A percentile compares a stretch with the other conserved stretches of the same genome.
phyloP scores from a whole-genome alignment of 2,113 vertebrate genomes.

The Diphyllodes magnificus region DNA sequence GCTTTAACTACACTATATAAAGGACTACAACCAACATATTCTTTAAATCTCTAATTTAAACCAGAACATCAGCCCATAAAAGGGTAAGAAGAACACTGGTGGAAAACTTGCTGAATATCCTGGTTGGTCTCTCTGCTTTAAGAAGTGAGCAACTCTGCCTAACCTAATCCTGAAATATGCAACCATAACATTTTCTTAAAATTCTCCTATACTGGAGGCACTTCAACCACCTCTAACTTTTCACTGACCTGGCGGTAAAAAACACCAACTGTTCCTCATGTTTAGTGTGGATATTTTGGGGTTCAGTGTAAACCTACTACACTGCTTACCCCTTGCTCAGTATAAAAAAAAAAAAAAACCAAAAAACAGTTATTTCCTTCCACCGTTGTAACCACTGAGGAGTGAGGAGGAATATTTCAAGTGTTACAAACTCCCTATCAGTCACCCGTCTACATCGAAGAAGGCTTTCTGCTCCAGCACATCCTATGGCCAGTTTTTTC shows the following conservation, averaged over 20 bases:
- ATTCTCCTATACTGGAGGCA: background rate
- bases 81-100: accelerated
- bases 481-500: background rate
- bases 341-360: background rate
- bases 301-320: background rate
- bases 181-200: background rate
- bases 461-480: background rate
- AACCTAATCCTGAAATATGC: background rate
- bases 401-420: background rate
- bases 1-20: background rate
- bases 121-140: background rate
- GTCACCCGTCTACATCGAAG: background rate
- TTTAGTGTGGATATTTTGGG: background rate
- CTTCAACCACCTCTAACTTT: background rate
- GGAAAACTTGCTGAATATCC: background rate
- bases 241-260: background rate
- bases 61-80: background rate
- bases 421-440: background rate
- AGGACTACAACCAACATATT: background rate
- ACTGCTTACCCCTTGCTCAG: background rate
- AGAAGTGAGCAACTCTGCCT: background rate
- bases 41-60: background rate
- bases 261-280: accelerated
- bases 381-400: background rate
- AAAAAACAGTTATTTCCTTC: background rate